Evolutionary conservation across 2,888 invertebrate genomes (phyloP), one percentile per base, ranked within the genome.

Genomic region (Machimus rusticus): DNA sequence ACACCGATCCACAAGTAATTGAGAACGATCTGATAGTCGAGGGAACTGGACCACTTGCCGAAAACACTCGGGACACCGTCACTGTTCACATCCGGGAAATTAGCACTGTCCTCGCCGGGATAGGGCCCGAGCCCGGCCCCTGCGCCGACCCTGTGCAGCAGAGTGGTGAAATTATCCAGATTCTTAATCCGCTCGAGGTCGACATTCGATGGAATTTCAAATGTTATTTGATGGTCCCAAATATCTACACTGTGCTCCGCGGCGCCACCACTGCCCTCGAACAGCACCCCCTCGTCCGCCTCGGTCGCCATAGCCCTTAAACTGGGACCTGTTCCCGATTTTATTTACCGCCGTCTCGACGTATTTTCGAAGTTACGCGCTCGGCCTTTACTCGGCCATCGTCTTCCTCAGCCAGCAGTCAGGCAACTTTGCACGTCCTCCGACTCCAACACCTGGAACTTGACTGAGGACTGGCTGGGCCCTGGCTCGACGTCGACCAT

Each of bases 1-100:
- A 92, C 91, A 81, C 93, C 93, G 89, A 92, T 91, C 93, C 92
- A 92, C 89, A 92, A 89, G 90, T 92, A 92, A 90, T 92, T 92
- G 74, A 92, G 91, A 66, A 92, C 89, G 78, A 91, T 90, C 89
- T 92, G 92, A 91, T 92, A 92, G 88, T 92, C 92, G 74, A 91
- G 91, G 46, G 91, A 91, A 37, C 90, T 91, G 23, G 91, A 89
- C 87, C 87, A 86, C 66, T 92, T 90, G 12, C 91, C 90, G 86
- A 91, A 90, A 88, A 90, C 51, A 84, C 39, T 82, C 16, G 23
- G 23, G 78, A 31, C 43, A 74, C 28, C 31, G 39, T 77, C 76
- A 81, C 51, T 78, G 19, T 39, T 79, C 37, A 31, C 74, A 76
- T 46, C 39, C 19, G 86, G 23, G 23, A 37, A 28, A 66, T 31